Evolutionary conservation across 2,797 vertebrate genomes (phyloP), one percentile per base, ranked within the genome.

Genomic region (Amblyopsis hoosieri): DNA sequence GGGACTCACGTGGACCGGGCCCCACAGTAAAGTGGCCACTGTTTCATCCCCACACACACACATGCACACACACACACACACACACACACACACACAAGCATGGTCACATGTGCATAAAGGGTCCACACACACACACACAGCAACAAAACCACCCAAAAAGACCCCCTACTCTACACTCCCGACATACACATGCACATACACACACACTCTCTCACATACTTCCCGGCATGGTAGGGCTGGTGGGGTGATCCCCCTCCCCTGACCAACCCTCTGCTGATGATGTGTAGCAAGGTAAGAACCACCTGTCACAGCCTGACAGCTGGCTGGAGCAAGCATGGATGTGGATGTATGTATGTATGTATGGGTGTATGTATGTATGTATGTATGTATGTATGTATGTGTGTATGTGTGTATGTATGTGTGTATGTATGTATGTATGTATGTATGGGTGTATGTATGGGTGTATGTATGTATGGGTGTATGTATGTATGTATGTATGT

Each of bases 1-100:
- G 81, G 72, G 75, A 81, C 76, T 74, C 71, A 74, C 48, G 23
- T 13, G 23, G 47, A 37, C 37, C 17, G 12, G 48, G 56, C 15
- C 48, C 7, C 50, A 72, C 72, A 72, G 71, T 71, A 76, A 79
- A 82, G 74, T 75, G 74, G 65, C 80, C 78, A 73, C 79, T 83
- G 82, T 85, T 82, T 81, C 71, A 70, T 67, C 67, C 66, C 78
- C 62, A 54, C 14, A 54, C 62, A 29, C 33, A 23, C 52, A 19
- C 62, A 37, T 6, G 13, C 31, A 48, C 49, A 45, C 56, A 23
- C 56, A 33, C 42, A 15, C 50, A 54, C 45, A 29, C n/a, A 31
- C 54, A 33, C 55, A 51, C 37, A 45, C 46, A 13, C 52, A 51
- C 66, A 55, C 58, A 15, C 52, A 55, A 29, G 33, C n/a, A 47